Base-by-base conservation (phyloP, 2,797 vertebrate genomes). In the Amazona finschi region DNA sequence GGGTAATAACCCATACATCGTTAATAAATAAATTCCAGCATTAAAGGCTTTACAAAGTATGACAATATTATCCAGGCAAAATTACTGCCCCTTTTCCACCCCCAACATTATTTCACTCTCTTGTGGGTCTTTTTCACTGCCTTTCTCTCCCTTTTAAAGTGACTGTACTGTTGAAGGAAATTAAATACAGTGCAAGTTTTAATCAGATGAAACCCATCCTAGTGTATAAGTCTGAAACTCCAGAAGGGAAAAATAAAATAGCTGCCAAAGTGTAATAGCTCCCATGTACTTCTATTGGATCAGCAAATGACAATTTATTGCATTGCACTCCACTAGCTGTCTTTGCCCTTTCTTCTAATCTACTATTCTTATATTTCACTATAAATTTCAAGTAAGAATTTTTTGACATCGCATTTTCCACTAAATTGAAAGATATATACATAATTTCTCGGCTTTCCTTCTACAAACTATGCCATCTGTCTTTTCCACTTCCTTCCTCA, bases 11-110 rank as follows among this genome's bases (percentile, higher is more conserved):
- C 97, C 97, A 97, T 98, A 97, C 96, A 98, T 98, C 98, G 98
- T 98, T 98, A 98, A 98, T 98, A 98, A 98, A 98, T 98, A 98
- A 98, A 98, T 98, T 98, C 97, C 97, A 98, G 97, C 97, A 98
- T 98, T 98, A 98, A 98, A 98, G 97, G 97, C 97, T 98, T 98
- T 98, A 98, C 97, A 98, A 98, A 98, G 97, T 98, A 98, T 98
- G 98, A 98, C 98, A 98, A 98, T 97, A 98, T 97, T 98, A 98
- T 98, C 97, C 55, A 71, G 97, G 95, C 87, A 97, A 96, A 98
- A 98, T 97, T 97, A 97, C 93, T 96, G 94, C 95, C 95, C 94
- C 65, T 96, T 96, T 97, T 96, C 95, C 90, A 96, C 79, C 85
- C 65, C 80, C 87, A 72, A 95, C 93, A 97, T 97, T 96, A 98